These are phyloP conservation scores for Hylaeus anthracinus DNA, from an alignment of 1,140 invertebrate species.

Conservation along the genomic window DNA sequence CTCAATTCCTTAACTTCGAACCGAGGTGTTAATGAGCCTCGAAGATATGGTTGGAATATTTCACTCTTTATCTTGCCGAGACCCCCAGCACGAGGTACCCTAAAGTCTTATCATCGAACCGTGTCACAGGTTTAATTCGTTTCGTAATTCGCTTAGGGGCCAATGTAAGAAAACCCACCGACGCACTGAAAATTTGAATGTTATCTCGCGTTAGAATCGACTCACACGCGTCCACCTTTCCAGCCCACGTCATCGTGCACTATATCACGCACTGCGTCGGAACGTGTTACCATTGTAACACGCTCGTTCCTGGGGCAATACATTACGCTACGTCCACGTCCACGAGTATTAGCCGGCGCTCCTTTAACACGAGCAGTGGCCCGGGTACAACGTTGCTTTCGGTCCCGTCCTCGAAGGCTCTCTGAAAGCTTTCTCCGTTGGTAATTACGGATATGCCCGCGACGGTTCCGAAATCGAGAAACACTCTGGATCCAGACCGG, in stretches of 20 bases:
- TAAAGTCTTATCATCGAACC: not conserved
- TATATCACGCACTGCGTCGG: conserved; percentile 61
- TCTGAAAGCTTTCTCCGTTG: conserved; percentile 73
- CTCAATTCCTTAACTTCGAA: too few species aligned
- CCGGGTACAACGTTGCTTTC: conserved; percentile 54
- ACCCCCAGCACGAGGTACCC: not conserved
- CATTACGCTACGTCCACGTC: conserved; percentile 61
- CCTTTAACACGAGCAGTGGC: conserved; percentile 60
- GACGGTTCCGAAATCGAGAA: conserved; percentile 67
- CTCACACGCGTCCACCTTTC: conserved; percentile 45
- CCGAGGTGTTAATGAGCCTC: too few species aligned
- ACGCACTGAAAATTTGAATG: conserved; percentile 35
- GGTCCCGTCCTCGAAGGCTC: conserved; percentile 54
- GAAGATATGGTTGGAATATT: too few species aligned
- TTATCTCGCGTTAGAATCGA: conserved; percentile 32
- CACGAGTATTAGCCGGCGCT: conserved; percentile 65
- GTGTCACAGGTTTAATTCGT: not conserved
- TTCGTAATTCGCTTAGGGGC: not conserved
- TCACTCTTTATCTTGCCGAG: too few species aligned
- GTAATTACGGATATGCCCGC: conserved; percentile 73
- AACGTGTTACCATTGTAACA: conserved; percentile 64
- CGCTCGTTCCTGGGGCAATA: conserved; percentile 64
- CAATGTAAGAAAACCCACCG: not conserved
- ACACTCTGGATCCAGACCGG: conserved; percentile 60
- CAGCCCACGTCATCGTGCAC: conserved; percentile 51